Evolutionary conservation across 2,888 invertebrate genomes (phyloP).

Genomic region (Drosophila pseudotalamancana): DNA sequence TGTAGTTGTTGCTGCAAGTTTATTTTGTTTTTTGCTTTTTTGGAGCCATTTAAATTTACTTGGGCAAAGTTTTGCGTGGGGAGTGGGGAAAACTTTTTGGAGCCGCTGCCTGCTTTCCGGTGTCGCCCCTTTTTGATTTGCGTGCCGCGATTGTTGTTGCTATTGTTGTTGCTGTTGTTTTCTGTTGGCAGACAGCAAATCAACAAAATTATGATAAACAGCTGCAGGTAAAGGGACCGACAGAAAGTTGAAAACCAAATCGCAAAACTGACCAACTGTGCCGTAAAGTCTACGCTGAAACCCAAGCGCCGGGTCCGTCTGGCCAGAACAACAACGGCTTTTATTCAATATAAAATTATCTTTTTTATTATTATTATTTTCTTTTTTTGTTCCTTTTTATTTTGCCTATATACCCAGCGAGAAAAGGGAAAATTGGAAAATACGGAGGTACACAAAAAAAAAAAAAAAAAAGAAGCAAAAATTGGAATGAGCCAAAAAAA

Average conservation of each 20-base stretch:
- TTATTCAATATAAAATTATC: conserved; percentile 57
- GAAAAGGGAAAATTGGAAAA: conserved; percentile 30
- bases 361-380: too few species aligned
- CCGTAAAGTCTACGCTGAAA: conserved; percentile 28
- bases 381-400: too few species aligned
- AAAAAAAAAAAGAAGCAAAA: neutral
- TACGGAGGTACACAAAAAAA: too few species aligned
- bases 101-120: conserved; percentile 50
- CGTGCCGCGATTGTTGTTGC: conserved; percentile 31
- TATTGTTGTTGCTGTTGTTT: conserved; percentile 47
- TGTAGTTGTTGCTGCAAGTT: conserved; percentile 33
- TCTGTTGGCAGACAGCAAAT: conserved; percentile 76
- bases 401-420: conserved; percentile 23
- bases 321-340: conserved; percentile 37
- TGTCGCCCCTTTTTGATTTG: conserved; percentile 47
- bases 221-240: conserved; percentile 72
- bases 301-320: too few species aligned
- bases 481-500: conserved; percentile 5
- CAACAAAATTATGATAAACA: conserved; percentile 80
- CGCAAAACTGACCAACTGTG: conserved; percentile 57
- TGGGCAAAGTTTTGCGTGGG: conserved; percentile 55
- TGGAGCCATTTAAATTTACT: conserved; percentile 72
- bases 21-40: conserved; percentile 14
- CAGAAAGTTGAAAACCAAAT: conserved; percentile 37
- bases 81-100: conserved; percentile 43